These are phyloP conservation scores for Xiphorhynchus erythropygius DNA, from an alignment of 2,797 vertebrate genomes.

Conservation along the genomic window DNA sequence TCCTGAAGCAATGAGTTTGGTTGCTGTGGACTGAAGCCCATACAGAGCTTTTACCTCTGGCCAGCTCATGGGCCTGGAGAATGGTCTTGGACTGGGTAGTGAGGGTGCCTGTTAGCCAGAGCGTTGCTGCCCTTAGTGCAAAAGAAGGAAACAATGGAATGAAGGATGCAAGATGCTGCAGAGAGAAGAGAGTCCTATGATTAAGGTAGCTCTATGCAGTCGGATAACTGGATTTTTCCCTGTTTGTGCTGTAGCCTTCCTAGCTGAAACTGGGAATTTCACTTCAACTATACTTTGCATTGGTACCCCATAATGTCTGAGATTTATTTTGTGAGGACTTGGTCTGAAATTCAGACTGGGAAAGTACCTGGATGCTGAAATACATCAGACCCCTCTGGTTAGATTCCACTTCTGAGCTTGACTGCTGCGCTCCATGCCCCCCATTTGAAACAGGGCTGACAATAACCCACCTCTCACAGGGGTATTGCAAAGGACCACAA, in stretches of 20 bases:
- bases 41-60: background rate
- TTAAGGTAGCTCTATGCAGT: background rate
- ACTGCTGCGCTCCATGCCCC: background rate
- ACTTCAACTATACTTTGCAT: background rate
- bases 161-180: fast-evolving
- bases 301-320: background rate
- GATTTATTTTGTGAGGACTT: background rate
- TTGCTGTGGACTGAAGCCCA: background rate
- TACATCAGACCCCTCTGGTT: background rate
- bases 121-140: background rate
- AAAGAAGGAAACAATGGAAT: background rate
- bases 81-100: background rate
- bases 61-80: background rate
- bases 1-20: background rate
- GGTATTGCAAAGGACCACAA: background rate
- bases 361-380: background rate
- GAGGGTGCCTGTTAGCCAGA: background rate
- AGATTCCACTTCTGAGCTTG: background rate
- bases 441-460: fast-evolving
- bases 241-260: background rate
- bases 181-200: background rate
- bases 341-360: background rate
- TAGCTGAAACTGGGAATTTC: background rate
- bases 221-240: background rate
- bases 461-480: fast-evolving